Conservation (phyloP, 2,888 invertebrate species). For the Nyleta sp. region DNA sequence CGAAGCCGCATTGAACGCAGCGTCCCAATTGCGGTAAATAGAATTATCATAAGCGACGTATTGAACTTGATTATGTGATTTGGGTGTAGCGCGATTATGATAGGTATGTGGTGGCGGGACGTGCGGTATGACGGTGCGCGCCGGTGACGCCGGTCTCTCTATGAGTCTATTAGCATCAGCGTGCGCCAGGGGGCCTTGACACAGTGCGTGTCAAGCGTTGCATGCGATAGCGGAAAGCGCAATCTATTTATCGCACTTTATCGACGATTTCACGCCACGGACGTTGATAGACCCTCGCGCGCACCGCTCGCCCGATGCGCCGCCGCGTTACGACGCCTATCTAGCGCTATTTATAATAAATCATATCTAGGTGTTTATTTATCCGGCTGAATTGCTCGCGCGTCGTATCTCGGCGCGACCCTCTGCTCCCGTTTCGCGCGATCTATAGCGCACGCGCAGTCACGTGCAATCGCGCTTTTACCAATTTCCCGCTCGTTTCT, state of each 20-base stretch:
- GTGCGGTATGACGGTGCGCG: conserved; percentile 50
- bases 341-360: conserved; percentile 62
- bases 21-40: conserved; percentile 9
- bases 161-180: conserved; percentile 78
- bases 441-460: neutral
- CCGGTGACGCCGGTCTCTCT: conserved; percentile 63
- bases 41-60: conserved; percentile 18
- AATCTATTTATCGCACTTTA: conserved; percentile 81
- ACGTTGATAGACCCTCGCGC: conserved; percentile 67
- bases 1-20: too few relatives aligned
- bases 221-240: conserved; percentile 81
- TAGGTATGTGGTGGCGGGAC: conserved; percentile 75
- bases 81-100: conserved; percentile 42
- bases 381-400: conserved; percentile 51
- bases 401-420: conserved; percentile 45
- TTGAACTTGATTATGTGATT: conserved; percentile 54
- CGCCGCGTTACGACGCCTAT: conserved; percentile 24
- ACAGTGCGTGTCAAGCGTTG: conserved; percentile 80
- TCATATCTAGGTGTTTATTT: conserved; percentile 62
- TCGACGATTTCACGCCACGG: conserved; percentile 74
- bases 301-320: conserved; percentile 42
- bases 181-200: conserved; percentile 79
- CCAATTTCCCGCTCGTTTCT: too few relatives aligned
- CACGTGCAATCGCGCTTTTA: too few relatives aligned
- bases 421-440: conserved; percentile 50